Conservation (phyloP, 2,797 vertebrate genomes). For the Manis pentadactyla region DNA sequence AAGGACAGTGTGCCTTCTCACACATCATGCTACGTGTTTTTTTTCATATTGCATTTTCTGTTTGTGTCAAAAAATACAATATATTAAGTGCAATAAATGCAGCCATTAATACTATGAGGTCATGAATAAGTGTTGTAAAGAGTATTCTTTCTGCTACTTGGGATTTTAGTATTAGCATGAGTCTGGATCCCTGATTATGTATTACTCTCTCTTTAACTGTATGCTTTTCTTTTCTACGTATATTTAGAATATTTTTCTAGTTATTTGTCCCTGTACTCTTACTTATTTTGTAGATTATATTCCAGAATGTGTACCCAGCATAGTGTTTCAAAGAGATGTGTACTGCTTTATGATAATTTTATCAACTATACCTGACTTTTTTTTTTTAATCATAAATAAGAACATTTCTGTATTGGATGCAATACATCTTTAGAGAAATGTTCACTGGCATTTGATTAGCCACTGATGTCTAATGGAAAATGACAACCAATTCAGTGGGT, state of each 20-base stretch:
- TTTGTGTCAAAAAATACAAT: slow-evolving; percentile 45
- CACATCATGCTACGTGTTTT: not conserved
- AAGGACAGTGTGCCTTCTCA: slow-evolving; percentile 66
- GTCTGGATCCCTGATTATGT: not conserved
- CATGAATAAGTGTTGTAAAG: not conserved
- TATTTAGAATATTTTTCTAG: slow-evolving; percentile 14
- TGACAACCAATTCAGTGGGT: not conserved
- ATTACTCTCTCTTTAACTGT: not conserved
- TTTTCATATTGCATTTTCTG: slow-evolving; percentile 51
- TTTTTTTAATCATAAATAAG: slow-evolving; percentile 32
- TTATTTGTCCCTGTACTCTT: not conserved
- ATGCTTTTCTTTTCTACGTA: not conserved
- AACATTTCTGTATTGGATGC: not conserved
- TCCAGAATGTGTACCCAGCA: slow-evolving; percentile 3
- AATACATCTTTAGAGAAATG: slow-evolving; percentile 6
- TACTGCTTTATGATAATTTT: slow-evolving; percentile 29
- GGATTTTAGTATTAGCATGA: not conserved
- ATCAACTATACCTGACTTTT: not conserved
- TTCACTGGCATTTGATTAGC: not conserved
- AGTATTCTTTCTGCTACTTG: not conserved
- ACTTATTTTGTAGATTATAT: slow-evolving; percentile 6
- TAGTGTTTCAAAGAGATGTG: not conserved
- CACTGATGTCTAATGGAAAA: not conserved
- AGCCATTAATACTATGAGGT: not conserved
- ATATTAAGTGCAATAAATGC: slow-evolving; percentile 4